Base-by-base conservation (phyloP, 1,140 invertebrate genomes). In the Formica selysi region DNA sequence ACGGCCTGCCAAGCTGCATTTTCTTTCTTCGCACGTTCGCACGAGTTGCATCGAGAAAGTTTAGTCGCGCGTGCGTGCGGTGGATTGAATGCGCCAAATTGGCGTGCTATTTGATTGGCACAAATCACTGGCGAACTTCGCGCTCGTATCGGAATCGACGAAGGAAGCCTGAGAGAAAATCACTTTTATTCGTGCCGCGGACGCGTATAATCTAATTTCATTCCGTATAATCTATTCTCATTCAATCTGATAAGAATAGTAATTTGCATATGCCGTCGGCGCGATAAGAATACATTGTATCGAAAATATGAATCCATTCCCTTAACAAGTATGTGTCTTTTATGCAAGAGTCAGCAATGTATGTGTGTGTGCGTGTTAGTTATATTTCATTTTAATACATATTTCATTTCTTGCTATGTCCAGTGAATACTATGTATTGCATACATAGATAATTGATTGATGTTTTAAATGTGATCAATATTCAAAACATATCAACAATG, bases 61-160 rank as follows among this genome's bases (percentile, higher is more conserved):
- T 86, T 74, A 86, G 59, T 74, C 70, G 74, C 59, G 61, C 86
- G 61, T 85, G 81, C 48, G 61, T 74, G 29, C 54, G 44, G 22
- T 59, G 67, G 59, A 59, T 67, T 87, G 70, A 87, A 88, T 83
- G 79, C 79, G 67, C 79, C 79, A 83, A 83, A 83, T 83, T 83
- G 79, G 79, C 79, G 79, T 83, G 79, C 79, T 83, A 83, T 83
- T 83, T 83, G 79, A 83, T 83, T 83, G 79, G 79, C 79, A 83
- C 79, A 83, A 83, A 83, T 83, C 79, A 83, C 79, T 70, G 79
- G 32, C 68, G 79, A 83, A 83, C 79, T 74, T 83, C 79, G 79
- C 79, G 79, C 54, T 83, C 68, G 68, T 83, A 83, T 83, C 79
- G 79, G 68, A 83, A 83, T 83, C 79, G 79, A 81, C 67, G 67